Conservation (phyloP, 2,113 vertebrate genomes). For the Rallus limicola region DNA sequence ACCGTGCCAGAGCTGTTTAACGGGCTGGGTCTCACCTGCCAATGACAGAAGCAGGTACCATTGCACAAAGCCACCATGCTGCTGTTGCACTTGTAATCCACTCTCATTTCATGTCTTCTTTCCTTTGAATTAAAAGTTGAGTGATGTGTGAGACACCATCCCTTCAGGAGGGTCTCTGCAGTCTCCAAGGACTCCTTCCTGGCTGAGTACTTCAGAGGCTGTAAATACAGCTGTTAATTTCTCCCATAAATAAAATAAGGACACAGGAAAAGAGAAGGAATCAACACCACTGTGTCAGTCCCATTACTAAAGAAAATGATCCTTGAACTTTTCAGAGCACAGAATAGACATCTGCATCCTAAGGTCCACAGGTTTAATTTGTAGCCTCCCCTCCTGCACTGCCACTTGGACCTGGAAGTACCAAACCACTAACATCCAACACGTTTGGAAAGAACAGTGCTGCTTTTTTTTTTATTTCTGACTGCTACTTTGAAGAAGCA, state of each 20-base stretch:
- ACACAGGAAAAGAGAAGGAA: neutral
- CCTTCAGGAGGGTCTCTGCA: neutral
- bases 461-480: neutral
- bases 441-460: neutral
- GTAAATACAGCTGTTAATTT: conserved; percentile 29
- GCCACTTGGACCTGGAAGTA: neutral
- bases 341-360: neutral
- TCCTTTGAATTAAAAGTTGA: conserved; percentile 6
- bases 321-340: neutral
- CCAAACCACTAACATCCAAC: neutral
- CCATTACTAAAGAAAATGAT: neutral
- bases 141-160: neutral
- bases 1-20: neutral
- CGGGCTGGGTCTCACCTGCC: neutral
- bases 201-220: neutral
- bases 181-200: neutral
- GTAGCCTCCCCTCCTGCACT: neutral
- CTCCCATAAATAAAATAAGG: conserved; percentile 33
- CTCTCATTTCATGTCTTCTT: conserved; percentile 1
- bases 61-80: neutral
- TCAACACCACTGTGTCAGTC: neutral
- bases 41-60: neutral
- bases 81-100: neutral
- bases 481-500: neutral
- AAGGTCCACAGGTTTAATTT: conserved; percentile 3